These are phyloP conservation scores for Regulus satrapa DNA, from an alignment of 2,113 vertebrate species.

Conservation along the genomic window DNA sequence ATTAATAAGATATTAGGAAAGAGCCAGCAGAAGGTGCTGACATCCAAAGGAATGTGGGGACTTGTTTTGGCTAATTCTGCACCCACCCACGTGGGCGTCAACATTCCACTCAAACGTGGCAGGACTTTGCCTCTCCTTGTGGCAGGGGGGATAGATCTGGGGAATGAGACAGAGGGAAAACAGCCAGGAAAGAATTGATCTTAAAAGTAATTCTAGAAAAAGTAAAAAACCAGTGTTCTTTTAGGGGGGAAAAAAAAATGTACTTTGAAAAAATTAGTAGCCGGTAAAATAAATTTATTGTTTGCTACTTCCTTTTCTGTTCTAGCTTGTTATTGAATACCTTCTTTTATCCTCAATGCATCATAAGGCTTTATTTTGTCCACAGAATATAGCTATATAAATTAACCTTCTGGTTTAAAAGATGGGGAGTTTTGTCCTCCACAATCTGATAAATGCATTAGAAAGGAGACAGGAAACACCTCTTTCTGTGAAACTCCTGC, in stretches of 20 bases:
- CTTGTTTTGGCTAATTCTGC: slow-evolving; percentile 58
- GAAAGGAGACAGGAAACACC: not conserved
- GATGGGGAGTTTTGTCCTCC: not conserved
- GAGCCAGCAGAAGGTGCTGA: not conserved
- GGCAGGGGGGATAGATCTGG: not conserved
- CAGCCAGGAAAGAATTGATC: not conserved
- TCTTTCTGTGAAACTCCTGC: not conserved
- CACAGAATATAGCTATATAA: not conserved
- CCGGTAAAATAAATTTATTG: not conserved
- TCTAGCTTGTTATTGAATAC: not conserved
- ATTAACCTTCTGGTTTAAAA: not conserved
- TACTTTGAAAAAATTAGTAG: not conserved
- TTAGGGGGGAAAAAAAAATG: not conserved
- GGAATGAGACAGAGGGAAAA: not conserved
- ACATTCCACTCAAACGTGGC: not conserved
- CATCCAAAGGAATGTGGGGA: slow-evolving; percentile 30
- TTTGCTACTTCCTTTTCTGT: not conserved
- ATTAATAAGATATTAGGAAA: slow-evolving; percentile 2
- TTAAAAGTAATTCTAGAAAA: not conserved
- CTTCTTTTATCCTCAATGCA: not conserved
- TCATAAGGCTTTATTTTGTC: not conserved
- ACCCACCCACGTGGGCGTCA: not conserved
- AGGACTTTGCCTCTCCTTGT: not conserved
- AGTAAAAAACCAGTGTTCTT: not conserved
- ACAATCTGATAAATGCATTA: not conserved